These are phyloP conservation scores for Tillus elongatus DNA, from an alignment of 2,888 invertebrate genomes.

Conservation along the genomic window DNA sequence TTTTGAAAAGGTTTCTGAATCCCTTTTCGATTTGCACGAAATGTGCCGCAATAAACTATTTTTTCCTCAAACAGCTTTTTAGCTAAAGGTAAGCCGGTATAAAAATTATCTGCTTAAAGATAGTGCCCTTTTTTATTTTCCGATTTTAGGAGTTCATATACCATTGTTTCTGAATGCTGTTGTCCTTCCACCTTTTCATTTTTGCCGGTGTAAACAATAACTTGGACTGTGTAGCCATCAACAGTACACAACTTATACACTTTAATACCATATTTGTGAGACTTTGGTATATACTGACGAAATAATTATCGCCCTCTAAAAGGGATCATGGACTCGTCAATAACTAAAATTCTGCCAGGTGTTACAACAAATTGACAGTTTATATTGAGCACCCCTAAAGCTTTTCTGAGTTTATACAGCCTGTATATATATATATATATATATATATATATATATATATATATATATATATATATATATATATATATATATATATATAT, in stretches of 20 bases:
- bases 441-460: no score
- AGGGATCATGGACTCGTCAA: constrained; percentile 12
- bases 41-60: constrained; percentile 11
- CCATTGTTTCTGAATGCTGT: constrained; percentile 10
- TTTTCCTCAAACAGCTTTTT: constrained; percentile 9
- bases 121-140: constrained; percentile 6
- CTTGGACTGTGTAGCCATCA: constrained; percentile 11
- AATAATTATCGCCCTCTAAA: constrained; percentile 10
- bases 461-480: no score
- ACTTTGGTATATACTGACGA: constrained; percentile 11
- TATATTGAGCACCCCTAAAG: not conserved
- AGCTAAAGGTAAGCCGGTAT: constrained; percentile 7
- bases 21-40: constrained; percentile 7
- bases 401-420: not conserved
- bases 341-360: constrained; percentile 11
- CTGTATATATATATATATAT: no score
- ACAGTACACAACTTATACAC: constrained; percentile 14
- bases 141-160: constrained; percentile 8
- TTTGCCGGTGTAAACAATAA: constrained; percentile 13
- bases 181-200: constrained; percentile 6
- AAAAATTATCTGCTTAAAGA: constrained; percentile 11
- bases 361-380: constrained; percentile 7
- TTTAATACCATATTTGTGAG: constrained; percentile 11
- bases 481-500: no score
- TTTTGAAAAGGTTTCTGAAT: constrained; percentile 7